Conservation (phyloP, 2,888 invertebrate species). For the Papilio protenor region DNA sequence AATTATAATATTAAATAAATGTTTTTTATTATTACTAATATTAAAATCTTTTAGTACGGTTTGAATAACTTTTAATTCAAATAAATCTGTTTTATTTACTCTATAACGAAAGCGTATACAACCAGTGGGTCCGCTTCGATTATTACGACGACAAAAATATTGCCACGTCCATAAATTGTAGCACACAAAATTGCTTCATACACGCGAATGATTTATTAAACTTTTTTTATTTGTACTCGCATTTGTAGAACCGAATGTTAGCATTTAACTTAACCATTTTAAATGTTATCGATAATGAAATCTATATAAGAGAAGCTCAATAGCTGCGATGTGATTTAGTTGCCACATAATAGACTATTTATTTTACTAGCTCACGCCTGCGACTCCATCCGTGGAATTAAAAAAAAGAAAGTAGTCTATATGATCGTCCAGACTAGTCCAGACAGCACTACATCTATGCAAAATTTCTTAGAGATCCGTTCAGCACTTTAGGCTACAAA, state of each 20-base stretch:
- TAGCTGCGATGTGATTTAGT: conserved; percentile 1
- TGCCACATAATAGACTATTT: neutral
- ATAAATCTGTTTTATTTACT: conserved; percentile 27
- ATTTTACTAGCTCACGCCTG: neutral
- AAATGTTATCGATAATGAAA: conserved; percentile 33
- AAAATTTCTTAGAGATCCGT: too few relatives aligned
- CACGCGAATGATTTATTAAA: conserved; percentile 41
- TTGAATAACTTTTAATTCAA: too few relatives aligned
- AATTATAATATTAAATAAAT: too few relatives aligned
- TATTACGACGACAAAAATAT: conserved; percentile 43
- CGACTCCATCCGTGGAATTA: neutral
- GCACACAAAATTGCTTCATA: conserved; percentile 38
- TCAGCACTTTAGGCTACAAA: too few relatives aligned
- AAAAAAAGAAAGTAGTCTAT: too few relatives aligned
- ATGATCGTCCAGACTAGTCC: too few relatives aligned
- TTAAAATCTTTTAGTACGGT: too few relatives aligned
- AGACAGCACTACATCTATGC: too few relatives aligned
- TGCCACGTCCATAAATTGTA: conserved; percentile 41
- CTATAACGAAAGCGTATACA: conserved; percentile 23
- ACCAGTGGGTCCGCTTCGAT: conserved; percentile 34
- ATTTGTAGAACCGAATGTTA: conserved; percentile 20
- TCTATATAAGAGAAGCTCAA: neutral
- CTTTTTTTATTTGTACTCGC: conserved; percentile 26
- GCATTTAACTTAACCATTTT: conserved; percentile 21
- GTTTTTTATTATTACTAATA: too few relatives aligned